These are phyloP conservation scores for Ophiothrix spiculata DNA, from an alignment of 35 echinoderm and acorn worm genomes.

Conservation along the genomic window DNA sequence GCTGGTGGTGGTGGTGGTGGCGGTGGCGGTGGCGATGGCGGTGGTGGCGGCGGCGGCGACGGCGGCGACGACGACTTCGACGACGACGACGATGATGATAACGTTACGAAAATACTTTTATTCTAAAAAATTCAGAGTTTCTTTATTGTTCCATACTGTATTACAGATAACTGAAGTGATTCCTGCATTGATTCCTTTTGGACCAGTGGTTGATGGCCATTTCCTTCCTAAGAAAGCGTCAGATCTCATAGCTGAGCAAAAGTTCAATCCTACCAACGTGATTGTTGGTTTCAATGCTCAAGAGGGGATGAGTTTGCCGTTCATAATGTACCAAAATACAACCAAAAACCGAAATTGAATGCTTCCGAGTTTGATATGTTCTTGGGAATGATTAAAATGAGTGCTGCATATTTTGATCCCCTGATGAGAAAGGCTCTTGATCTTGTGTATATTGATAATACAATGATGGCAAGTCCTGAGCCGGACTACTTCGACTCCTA, in stretches of 20 bases:
- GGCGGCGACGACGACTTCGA: too few species aligned
- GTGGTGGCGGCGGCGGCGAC: too few species aligned
- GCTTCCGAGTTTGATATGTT: conserved; percentile 28
- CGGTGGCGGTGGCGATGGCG: conserved; percentile 2
- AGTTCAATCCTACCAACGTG: conserved; percentile 60
- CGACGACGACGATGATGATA: conserved; percentile 14
- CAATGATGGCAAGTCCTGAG: conserved; percentile 25
- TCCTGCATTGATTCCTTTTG: conserved; percentile 34
- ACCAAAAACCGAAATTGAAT: conserved; percentile 30
- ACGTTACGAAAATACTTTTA: too few species aligned
- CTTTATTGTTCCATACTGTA: too few species aligned
- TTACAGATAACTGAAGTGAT: not conserved
- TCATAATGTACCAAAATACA: conserved; percentile 42
- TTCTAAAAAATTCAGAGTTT: too few species aligned
- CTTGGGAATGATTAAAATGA: conserved; percentile 34
- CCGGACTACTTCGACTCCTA: conserved; percentile 57
- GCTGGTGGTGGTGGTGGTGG: conserved; percentile 12
- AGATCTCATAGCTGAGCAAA: conserved; percentile 28
- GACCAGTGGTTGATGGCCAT: conserved; percentile 55
- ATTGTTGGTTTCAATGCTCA: conserved; percentile 60
- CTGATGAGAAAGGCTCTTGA: conserved; percentile 35
- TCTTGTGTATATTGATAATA: conserved; percentile 61
- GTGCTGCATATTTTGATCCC: conserved; percentile 39
- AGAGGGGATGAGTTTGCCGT: conserved; percentile 60
- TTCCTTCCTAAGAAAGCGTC: conserved; percentile 60